Conservation (phyloP, 1,140 invertebrate genomes). For the Asbolus verrucosus region DNA sequence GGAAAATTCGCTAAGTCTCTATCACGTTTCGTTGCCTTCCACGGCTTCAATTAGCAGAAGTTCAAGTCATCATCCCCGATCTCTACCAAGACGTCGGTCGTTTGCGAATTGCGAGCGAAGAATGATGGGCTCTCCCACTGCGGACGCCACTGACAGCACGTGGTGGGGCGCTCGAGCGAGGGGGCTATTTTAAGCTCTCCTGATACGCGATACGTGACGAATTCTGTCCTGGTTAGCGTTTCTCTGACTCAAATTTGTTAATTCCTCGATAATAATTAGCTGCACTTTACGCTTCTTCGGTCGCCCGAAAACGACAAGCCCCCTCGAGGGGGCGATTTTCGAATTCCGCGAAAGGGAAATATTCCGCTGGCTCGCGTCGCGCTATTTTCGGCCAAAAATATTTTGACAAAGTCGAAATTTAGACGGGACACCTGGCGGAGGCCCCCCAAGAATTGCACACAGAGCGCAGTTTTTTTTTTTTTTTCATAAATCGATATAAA, state of each 20-base stretch:
- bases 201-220: constrained; percentile 44
- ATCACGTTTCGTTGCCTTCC: constrained; percentile 65
- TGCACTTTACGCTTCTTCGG: neutral
- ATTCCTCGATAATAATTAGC: constrained; percentile 16
- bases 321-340: neutral
- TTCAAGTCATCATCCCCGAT: constrained; percentile 87
- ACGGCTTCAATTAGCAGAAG: constrained; percentile 79
- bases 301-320: too few species aligned
- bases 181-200: constrained; percentile 56
- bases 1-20: constrained; percentile 49
- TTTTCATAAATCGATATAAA: neutral
- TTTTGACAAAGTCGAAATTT: too few species aligned
- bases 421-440: too few species aligned
- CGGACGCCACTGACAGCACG: constrained; percentile 58
- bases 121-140: constrained; percentile 68
- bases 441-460: too few species aligned
- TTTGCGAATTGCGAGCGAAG: constrained; percentile 85
- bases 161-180: constrained; percentile 59
- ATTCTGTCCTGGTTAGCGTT: constrained; percentile 21
- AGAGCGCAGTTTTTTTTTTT: constrained; percentile 33
- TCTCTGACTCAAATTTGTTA: constrained; percentile 42
- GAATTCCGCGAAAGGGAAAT: too few species aligned
- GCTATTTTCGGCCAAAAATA: too few species aligned
- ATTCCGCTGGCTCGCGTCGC: too few species aligned
- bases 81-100: constrained; percentile 87